Percentiles rank a stretch among this genome's conserved stretches.
phyloP scores from a whole-genome alignment of 2,113 vertebrate species.

The Hippocampus zosterae region DNA sequence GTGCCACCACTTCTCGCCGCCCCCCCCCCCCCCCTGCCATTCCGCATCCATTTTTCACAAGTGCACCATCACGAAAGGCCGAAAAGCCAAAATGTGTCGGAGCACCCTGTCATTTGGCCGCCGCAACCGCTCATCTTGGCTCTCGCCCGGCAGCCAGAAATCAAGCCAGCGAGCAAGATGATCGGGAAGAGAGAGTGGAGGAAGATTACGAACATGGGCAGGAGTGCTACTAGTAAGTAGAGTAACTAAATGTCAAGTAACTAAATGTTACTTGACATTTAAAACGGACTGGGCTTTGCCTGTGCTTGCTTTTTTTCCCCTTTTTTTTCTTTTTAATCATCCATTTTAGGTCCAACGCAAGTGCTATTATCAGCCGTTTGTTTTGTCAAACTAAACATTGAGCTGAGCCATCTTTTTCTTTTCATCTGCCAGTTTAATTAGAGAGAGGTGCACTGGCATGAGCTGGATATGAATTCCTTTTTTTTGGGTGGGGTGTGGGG shows the following conservation, averaged over 20 bases:
- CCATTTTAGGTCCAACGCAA: background rate
- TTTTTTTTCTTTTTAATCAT: background rate
- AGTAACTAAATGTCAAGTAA: no score
- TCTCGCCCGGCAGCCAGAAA: constrained; percentile 47
- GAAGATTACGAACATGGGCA: constrained; percentile 38
- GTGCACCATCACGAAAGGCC: constrained; percentile 25
- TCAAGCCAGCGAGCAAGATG: constrained; percentile 29
- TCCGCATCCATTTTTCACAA: constrained; percentile 20
- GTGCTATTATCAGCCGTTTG: background rate
- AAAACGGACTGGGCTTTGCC: constrained; percentile 3
- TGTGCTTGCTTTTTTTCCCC: background rate
- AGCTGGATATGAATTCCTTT: constrained; percentile 1
- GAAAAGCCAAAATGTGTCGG: constrained; percentile 45
- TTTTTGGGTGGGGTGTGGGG: background rate
- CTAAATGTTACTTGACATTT: constrained; percentile 62
- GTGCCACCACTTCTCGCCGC: constrained; percentile 24
- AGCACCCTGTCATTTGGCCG: constrained; percentile 37
- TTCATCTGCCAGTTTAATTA: constrained; percentile 14
- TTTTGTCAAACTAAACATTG: constrained; percentile 10
- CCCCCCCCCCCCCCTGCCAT: constrained; percentile 1
- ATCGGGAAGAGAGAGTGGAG: constrained; percentile 28
- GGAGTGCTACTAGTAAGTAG: no score
- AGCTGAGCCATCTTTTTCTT: constrained; percentile 1
- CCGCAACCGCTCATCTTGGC: constrained; percentile 50
- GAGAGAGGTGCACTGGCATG: constrained; percentile 1